A percentile compares a stretch with the other conserved stretches of the same genome.
Conservation (phyloP, 2,113 vertebrate species). For the Agelaius phoeniceus region DNA sequence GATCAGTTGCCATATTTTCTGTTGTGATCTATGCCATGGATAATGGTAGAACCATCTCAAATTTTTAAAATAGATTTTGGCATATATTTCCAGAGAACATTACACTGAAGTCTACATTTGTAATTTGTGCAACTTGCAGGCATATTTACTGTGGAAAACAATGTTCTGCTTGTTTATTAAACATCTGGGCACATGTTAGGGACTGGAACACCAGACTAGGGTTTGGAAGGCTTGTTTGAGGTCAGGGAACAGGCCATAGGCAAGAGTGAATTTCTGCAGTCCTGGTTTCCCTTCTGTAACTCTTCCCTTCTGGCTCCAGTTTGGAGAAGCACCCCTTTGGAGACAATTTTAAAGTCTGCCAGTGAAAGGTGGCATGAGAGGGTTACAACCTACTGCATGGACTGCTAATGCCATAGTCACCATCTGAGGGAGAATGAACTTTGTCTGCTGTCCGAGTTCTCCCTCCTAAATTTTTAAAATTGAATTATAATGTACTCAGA, state of each 20-base stretch:
- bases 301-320: no score
- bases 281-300: background rate
- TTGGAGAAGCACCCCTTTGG: background rate
- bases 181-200: background rate
- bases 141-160: background rate
- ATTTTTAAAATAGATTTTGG: background rate
- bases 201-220: background rate
- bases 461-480: conserved; percentile 45
- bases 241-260: background rate
- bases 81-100: background rate
- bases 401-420: background rate
- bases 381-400: background rate
- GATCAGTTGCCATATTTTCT: background rate
- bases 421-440: background rate
- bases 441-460: background rate
- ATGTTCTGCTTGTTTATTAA: background rate
- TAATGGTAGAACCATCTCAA: background rate
- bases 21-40: background rate
- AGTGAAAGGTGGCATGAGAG: background rate
- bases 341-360: background rate
- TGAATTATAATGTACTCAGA: conserved; percentile 3
- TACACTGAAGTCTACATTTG: background rate
- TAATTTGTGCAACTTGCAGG: background rate
- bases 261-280: background rate
- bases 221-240: background rate